phyloP scores from a whole-genome alignment of 2,888 invertebrate species.

The Julus scandinavius region DNA sequence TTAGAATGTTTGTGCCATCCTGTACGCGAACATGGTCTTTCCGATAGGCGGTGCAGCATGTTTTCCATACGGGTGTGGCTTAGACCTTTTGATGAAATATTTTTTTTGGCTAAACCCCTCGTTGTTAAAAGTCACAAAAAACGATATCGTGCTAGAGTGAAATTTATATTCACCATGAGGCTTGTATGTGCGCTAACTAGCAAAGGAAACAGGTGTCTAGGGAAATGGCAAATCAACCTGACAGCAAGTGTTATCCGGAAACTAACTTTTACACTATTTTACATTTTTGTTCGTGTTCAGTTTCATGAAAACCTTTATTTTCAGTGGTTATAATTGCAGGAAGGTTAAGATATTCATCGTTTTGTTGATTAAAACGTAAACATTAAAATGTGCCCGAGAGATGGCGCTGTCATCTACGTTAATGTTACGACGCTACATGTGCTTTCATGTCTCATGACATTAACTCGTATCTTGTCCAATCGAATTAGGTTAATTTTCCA shows the following conservation, averaged over 20 bases:
- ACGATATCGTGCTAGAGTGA: neutral
- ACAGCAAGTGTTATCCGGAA: neutral
- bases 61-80: conserved; percentile 2
- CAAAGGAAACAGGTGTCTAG: conserved; percentile 25
- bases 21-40: no score
- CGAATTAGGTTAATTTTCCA: no score
- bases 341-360: no score
- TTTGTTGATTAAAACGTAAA: no score
- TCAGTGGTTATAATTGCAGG: no score
- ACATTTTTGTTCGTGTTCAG: neutral
- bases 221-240: neutral
- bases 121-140: neutral
- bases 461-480: no score
- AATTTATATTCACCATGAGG: conserved; percentile 2
- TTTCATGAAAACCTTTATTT: neutral
- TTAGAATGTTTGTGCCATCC: no score
- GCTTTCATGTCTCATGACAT: no score
- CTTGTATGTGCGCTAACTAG: neutral
- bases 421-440: no score
- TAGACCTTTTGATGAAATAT: neutral
- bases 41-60: neutral
- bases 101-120: neutral
- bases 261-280: neutral
- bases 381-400: no score
- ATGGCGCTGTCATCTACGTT: no score